Evolutionary conservation across 2,113 vertebrate genomes (phyloP).

Genomic region (Mus musculus): DNA sequence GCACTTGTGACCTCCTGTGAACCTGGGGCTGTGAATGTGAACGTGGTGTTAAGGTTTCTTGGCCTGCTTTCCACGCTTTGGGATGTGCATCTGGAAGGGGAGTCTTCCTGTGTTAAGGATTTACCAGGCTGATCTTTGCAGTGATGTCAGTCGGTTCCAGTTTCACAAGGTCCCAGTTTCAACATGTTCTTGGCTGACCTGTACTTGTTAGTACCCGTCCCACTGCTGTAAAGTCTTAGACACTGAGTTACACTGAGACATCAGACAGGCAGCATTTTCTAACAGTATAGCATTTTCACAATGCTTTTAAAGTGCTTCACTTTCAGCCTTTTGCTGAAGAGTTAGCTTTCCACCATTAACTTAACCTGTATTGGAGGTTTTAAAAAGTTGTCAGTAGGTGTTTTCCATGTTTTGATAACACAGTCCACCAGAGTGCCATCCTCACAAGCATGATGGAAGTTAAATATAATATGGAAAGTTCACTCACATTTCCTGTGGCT

Average conservation of each 20-base stretch:
- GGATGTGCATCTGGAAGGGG: background rate
- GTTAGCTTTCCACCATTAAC: background rate
- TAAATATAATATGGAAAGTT: no score
- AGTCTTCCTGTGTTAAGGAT: background rate
- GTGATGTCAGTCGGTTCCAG: background rate
- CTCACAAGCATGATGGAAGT: background rate
- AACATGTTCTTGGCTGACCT: no score
- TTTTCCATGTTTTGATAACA: background rate
- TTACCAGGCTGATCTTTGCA: fast-evolving
- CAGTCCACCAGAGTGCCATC: background rate
- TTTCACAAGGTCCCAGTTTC: background rate
- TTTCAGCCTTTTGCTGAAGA: background rate
- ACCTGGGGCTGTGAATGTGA: no score
- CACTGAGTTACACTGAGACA: background rate
- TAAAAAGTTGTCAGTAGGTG: background rate
- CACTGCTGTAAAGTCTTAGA: background rate
- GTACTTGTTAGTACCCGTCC: background rate
- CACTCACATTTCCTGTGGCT: background rate
- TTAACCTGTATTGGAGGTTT: background rate
- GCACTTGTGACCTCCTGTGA: background rate
- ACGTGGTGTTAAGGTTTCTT: background rate
- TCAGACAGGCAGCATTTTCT: background rate
- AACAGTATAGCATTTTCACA: background rate
- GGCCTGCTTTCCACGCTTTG: background rate
- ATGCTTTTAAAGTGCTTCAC: background rate